Conservation (phyloP, 2,797 vertebrate genomes). For the Pseudopleuronectes americanus region DNA sequence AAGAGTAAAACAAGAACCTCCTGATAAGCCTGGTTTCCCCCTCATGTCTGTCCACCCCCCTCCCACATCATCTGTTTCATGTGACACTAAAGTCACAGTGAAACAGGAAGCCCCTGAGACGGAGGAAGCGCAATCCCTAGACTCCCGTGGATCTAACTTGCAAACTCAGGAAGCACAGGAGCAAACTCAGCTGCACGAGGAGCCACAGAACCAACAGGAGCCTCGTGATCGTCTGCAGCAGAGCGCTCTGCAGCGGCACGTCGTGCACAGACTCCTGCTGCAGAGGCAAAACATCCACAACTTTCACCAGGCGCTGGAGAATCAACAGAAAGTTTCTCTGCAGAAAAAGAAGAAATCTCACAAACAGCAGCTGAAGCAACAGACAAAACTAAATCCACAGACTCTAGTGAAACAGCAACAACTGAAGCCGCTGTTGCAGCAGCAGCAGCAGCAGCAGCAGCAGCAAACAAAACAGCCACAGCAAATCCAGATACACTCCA, state of each 20-base stretch:
- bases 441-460: conserved; percentile 57
- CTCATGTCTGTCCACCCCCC: neutral
- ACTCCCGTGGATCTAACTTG: neutral
- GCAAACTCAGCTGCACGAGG: conserved; percentile 14
- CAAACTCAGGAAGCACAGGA: conserved; percentile 10
- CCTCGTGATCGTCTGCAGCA: conserved; percentile 51
- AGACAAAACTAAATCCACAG: conserved; percentile 27
- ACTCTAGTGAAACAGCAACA: conserved; percentile 49
- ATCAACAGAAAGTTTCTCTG: conserved; percentile 51
- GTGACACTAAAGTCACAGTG: conserved; percentile 52
- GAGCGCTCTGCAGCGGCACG: conserved; percentile 46
- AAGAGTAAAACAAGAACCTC: conserved; percentile 73
- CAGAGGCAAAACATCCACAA: conserved; percentile 55
- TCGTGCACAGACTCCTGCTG: conserved; percentile 59
- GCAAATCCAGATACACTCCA: conserved; percentile 49
- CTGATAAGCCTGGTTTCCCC: conserved; percentile 32
- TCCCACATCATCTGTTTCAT: neutral
- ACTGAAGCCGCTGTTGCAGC: conserved; percentile 22
- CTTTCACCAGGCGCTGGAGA: conserved; percentile 13
- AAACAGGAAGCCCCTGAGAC: conserved; percentile 71
- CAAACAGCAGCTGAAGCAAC: conserved; percentile 41
- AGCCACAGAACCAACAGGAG: conserved; percentile 18
- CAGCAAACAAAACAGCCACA: conserved; percentile 61
- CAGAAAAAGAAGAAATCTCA: conserved; percentile 68
- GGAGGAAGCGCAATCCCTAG: conserved; percentile 29